Evolutionary conservation across 2,113 vertebrate genomes (phyloP).

Genomic region (Chrysemys picta): DNA sequence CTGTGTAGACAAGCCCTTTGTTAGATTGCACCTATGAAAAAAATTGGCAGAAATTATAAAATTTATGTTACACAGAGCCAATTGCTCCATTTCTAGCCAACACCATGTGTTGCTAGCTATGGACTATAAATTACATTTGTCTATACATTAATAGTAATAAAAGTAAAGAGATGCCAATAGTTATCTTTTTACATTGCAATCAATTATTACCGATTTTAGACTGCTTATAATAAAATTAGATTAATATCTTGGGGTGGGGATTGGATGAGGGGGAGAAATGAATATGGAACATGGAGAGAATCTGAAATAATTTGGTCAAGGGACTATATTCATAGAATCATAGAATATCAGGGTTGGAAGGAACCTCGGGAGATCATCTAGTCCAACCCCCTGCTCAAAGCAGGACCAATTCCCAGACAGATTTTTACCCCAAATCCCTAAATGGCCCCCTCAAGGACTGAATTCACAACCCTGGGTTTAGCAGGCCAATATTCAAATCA

Average conservation of each 20-base stretch:
- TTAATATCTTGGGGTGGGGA: accelerated
- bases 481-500: too few relatives aligned
- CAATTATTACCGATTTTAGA: background rate
- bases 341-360: too few relatives aligned
- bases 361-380: too few relatives aligned
- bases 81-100: background rate
- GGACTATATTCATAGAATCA: background rate
- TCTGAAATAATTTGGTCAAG: background rate
- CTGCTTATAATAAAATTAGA: background rate
- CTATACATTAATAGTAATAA: background rate
- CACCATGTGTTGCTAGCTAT: background rate
- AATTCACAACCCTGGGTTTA: too few relatives aligned
- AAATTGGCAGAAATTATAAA: background rate
- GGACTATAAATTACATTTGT: background rate
- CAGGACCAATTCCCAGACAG: too few relatives aligned
- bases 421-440: too few relatives aligned
- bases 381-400: too few relatives aligned
- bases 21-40: background rate
- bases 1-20: background rate
- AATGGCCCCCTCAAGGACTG: too few relatives aligned
- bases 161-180: background rate
- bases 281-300: background rate
- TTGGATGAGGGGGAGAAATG: background rate
- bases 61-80: background rate
- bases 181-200: background rate